A percentile compares a stretch with the other conserved stretches of the same genome.
Evolutionary conservation across 2,888 invertebrate genomes (phyloP).

Genomic region (Helicoverpa assulta): DNA sequence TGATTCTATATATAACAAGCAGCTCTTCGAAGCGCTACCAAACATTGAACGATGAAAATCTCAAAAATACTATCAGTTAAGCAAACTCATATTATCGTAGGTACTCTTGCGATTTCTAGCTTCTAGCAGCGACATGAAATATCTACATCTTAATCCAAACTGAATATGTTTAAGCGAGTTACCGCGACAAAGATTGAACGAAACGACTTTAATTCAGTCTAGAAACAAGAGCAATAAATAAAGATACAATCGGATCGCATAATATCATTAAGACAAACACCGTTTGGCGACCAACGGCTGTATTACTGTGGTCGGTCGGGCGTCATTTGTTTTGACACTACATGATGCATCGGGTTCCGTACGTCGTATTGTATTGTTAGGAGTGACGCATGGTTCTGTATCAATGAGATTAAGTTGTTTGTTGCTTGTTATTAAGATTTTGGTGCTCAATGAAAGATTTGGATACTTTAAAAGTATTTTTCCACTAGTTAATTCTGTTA

Average conservation of each 20-base stretch:
- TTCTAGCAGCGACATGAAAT: background rate
- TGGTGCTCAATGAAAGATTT: background rate
- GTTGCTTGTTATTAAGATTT: background rate
- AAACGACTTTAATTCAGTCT: conserved; percentile 1
- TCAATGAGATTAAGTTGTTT: conserved; percentile 13
- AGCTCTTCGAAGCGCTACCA: too few species aligned
- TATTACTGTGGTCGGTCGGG: conserved; percentile 36
- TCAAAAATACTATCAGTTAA: too few species aligned
- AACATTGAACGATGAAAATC: too few species aligned
- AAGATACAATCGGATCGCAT: conserved; percentile 55
- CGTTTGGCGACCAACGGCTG: conserved; percentile 30
- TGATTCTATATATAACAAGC: too few species aligned
- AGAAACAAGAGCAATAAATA: conserved; percentile 46
- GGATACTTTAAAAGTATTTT: background rate
- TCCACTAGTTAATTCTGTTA: background rate
- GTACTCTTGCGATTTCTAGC: background rate
- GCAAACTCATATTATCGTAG: too few species aligned
- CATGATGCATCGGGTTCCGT: conserved; percentile 68
- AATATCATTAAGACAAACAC: conserved; percentile 34
- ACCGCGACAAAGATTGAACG: conserved; percentile 2
- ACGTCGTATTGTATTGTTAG: conserved; percentile 76
- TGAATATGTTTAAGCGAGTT: background rate
- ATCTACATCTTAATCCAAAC: background rate
- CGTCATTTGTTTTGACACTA: conserved; percentile 72
- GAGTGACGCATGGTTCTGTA: conserved; percentile 64